A percentile compares a stretch with the other conserved stretches of the same genome.
Conservation (phyloP, 2,797 vertebrate genomes). For the Gymnothorax javanicus region DNA sequence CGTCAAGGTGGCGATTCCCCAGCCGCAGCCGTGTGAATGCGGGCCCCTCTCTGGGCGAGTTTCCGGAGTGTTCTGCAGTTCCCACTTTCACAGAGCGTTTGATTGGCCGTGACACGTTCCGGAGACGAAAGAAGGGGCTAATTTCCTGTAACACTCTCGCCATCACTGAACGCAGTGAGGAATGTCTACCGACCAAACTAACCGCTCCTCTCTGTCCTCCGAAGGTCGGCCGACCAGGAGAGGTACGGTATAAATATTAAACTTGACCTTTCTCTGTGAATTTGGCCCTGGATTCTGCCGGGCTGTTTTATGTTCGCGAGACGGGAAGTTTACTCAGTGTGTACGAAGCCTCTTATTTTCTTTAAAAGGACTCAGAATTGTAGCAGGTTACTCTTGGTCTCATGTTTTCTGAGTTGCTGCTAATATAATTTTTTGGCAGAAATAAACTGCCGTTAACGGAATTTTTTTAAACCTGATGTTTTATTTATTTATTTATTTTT, state of each 20-base stretch:
- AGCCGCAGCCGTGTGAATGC: slow-evolving; percentile 72
- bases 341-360: not conserved
- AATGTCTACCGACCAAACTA: slow-evolving; percentile 72
- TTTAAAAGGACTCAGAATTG: not conserved
- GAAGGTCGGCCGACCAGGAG: slow-evolving; percentile 82
- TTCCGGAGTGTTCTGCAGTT: slow-evolving; percentile 78
- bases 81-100: slow-evolving; percentile 76
- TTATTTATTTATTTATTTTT: no score
- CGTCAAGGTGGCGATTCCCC: slow-evolving; percentile 84
- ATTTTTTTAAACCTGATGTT: no score
- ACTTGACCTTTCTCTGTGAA: slow-evolving; percentile 60
- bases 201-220: slow-evolving; percentile 73
- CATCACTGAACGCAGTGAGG: slow-evolving; percentile 79
- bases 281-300: slow-evolving; percentile 55
- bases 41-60: slow-evolving; percentile 84
- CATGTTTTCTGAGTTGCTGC: no score
- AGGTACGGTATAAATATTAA: slow-evolving; percentile 70
- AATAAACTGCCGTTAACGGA: no score
- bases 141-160: slow-evolving; percentile 95
- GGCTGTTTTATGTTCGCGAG: slow-evolving; percentile 54
- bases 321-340: slow-evolving; percentile 28
- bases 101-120: slow-evolving; percentile 88
- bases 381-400: no score
- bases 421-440: no score
- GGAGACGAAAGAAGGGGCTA: slow-evolving; percentile 95